phyloP scores from a whole-genome alignment of 2,113 vertebrate species.

The Microcebus jonahi region DNA sequence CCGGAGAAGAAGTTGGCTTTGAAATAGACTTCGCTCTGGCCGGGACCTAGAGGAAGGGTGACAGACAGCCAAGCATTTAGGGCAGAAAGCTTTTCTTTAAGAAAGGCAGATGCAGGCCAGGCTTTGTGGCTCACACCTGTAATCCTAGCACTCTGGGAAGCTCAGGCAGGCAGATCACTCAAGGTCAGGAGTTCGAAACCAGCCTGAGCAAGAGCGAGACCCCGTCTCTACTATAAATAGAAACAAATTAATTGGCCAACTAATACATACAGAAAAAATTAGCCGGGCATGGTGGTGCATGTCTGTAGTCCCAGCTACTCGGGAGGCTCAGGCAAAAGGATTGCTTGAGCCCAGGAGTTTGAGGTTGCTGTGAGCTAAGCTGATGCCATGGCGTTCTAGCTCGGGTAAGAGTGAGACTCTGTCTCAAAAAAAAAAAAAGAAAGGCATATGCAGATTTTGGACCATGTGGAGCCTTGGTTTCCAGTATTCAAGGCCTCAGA shows the following conservation, averaged over 20 bases:
- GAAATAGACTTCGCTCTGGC: not conserved
- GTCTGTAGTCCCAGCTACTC: not conserved
- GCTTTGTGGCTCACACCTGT: not conserved
- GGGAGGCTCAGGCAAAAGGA: not conserved
- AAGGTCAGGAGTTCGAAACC: not conserved
- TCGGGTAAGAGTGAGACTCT: not conserved
- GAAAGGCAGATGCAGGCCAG: not conserved
- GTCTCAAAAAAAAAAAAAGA: not conserved
- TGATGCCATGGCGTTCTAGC: too few species aligned
- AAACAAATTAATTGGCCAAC: too few species aligned
- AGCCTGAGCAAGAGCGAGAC: not conserved
- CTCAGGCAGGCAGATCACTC: not conserved
- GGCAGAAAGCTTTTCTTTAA: not conserved
- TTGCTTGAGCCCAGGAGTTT: not conserved
- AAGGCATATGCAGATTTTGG: not conserved
- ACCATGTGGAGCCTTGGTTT: not conserved
- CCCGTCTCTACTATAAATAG: not conserved
- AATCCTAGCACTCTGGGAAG: not conserved
- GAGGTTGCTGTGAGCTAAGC: not conserved
- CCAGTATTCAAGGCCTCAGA: too few species aligned
- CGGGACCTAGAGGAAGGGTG: not conserved
- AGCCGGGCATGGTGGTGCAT: accelerated
- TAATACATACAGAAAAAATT: not conserved
- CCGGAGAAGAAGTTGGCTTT: not conserved
- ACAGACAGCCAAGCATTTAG: not conserved